Conservation (phyloP, 1,140 invertebrate species). For the Drosophila pruinosa region DNA sequence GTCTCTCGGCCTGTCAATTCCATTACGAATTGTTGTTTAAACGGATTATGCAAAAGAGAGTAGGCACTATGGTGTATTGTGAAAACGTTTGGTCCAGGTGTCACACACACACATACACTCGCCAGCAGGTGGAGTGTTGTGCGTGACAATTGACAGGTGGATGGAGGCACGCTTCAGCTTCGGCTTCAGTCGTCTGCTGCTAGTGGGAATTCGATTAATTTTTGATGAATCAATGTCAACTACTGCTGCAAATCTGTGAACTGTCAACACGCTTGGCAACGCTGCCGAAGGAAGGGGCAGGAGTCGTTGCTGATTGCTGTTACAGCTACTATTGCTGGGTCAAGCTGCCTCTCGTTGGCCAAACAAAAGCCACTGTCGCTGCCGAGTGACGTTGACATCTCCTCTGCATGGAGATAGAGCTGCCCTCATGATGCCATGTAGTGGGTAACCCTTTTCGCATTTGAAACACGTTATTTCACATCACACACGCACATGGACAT, state of each 20-base stretch:
- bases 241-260: constrained; percentile 74
- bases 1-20: constrained; percentile 43
- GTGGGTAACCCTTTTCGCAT: constrained; percentile 25
- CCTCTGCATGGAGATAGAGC: background rate
- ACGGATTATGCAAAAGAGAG: constrained; percentile 58
- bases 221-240: constrained; percentile 80
- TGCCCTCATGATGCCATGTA: too few relatives aligned
- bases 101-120: background rate
- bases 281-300: background rate
- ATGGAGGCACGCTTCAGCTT: constrained; percentile 25
- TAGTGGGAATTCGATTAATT: constrained; percentile 74
- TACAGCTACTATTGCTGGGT: too few relatives aligned
- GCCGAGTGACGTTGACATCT: constrained; percentile 29
- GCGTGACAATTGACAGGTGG: constrained; percentile 64
- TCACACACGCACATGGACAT: constrained; percentile 31
- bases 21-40: constrained; percentile 66
- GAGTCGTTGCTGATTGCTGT: background rate
- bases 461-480: constrained; percentile 45
- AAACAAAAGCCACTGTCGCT: constrained; percentile 51
- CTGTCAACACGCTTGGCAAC: constrained; percentile 50
- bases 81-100: constrained; percentile 8
- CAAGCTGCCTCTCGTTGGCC: constrained; percentile 33
- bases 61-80: constrained; percentile 3
- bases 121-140: background rate
- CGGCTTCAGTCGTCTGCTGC: constrained; percentile 8